Evolutionary conservation across 2,113 vertebrate genomes (phyloP), one percentile per base, ranked within the genome.

Genomic region (Emydocephalus ijimae): DNA sequence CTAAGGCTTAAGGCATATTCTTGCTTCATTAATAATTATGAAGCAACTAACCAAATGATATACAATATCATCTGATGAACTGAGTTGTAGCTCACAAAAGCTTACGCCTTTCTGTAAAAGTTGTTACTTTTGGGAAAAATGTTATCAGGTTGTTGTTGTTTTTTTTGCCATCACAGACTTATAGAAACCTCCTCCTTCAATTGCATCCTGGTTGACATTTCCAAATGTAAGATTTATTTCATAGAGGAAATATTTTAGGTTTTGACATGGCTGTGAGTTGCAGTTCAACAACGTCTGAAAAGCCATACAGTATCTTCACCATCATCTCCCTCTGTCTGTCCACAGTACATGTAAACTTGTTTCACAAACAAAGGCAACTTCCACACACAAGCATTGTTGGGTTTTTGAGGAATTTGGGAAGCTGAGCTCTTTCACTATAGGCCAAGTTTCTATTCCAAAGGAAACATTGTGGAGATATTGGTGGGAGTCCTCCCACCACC

Each of bases 11-110:
- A 52, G 0, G 57, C 91, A n/a, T 87, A 81, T 94, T 92, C 0
- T 92, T 95, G 94, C 26, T 92, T 85, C 2, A 91, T 50, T 92
- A 85, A 89, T 85, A 34, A 50, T 26, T 90, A 86, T 91, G 74
- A 93, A 20, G 24, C 18, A 39, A 94, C 50, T 50, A 61, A 45
- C 11, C 81, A 89, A 2, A 93, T 55, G 26, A 91, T 56, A 92
- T 52, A 85, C 12, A 39, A 29, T 81, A 81, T 74, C n/a, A 74
- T 21, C 34, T 43, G 74, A 81, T 81, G 74, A 81, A 81, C 18
- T 81, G 34, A 81, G 34, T 3, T 81, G 34, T 81, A 34, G 34
- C 74, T 43, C 34, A 21, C 34, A 21, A 81, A 81, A 43, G 18
- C 34, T 81, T 21, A 81, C 21, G 18, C 34, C 74, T 21, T 43